phyloP scores from a whole-genome alignment of 2,113 vertebrate genomes.

The Limanda limanda region DNA sequence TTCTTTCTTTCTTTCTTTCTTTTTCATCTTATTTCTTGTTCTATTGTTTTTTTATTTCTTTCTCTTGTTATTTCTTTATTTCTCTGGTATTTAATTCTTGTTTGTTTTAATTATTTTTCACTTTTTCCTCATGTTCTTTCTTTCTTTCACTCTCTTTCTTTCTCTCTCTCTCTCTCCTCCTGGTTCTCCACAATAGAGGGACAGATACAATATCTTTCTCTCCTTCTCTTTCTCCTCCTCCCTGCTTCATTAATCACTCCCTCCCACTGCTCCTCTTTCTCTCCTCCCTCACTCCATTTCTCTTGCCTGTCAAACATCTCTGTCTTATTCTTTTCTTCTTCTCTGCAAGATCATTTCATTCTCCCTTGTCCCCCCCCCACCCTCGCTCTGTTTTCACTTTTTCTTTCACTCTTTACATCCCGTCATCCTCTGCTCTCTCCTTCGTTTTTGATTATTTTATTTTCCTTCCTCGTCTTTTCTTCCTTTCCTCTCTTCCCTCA shows the following conservation, averaged over 20 bases:
- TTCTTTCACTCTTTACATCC: too few relatives aligned
- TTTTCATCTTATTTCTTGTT: conserved; percentile 13
- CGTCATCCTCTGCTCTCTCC: neutral
- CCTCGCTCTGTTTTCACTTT: too few relatives aligned
- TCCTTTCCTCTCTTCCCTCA: neutral
- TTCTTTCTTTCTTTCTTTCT: neutral
- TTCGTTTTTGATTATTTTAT: too few relatives aligned
- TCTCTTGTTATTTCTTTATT: neutral
- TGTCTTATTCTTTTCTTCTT: conserved; percentile 36
- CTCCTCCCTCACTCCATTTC: conserved; percentile 17
- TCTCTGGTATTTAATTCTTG: neutral
- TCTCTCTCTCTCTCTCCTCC: neutral
- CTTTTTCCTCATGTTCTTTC: neutral
- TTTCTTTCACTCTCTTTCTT: too few relatives aligned
- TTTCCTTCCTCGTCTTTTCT: neutral
- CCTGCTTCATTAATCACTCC: conserved; percentile 57
- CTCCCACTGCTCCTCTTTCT: conserved; percentile 43
- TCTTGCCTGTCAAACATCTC: conserved; percentile 34
- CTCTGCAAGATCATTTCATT: conserved; percentile 22
- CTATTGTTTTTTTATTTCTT: too few relatives aligned
- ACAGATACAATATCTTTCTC: conserved; percentile 33
- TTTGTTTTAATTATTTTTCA: too few relatives aligned
- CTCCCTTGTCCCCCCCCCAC: neutral
- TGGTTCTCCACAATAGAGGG: conserved; percentile 32
- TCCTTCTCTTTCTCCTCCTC: conserved; percentile 38